Base-by-base conservation (phyloP, 35 echinoderm and acorn worm genomes). In the Heliocidaris erythrogramma region DNA sequence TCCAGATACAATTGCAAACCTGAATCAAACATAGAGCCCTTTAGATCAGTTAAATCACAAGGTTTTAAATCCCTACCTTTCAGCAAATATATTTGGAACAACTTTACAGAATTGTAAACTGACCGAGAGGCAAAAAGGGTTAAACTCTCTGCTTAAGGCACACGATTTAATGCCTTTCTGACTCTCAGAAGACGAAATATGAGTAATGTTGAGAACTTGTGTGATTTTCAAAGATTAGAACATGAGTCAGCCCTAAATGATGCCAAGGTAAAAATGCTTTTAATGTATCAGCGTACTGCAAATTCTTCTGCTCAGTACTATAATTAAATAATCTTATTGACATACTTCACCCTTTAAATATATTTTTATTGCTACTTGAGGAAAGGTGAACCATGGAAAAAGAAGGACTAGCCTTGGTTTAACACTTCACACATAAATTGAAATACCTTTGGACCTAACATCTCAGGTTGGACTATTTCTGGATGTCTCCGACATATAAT, bases 401-500 rank as follows among this genome's bases (percentile, higher is more conserved):
- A 18, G 27, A n/a, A 27, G 65, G 27, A 27, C 27, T 78, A 78
- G 18, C 65, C 65, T 78, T 78, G 65, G 18, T 78, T 78, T 78
- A 18, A 7, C 65, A 78, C 24, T n/a, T 78, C 65, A 78, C 27
- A n/a, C 27, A n/a, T 7, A 4, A 78, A 78, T n/a, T 42, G 65
- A n/a, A 78, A 78, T 78, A 18, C 65, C 65, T 24, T 78, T 18
- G 21, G 65, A 78, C 65, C 27, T 71, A 5, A 3, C 1, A 71
- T 3, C 0, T 78, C 65, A 78, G n/a, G 65, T 27, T 78, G 65
- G 65, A 78, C 65, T 78, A 78, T 78, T 78, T 24, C 65, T 29
- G 65, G 65, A 78, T 78, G 65, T 78, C 65, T 78, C 65, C 65
- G 65, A 78, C 65, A 78, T 78, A 21, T 78, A 78, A 78, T 78